These are phyloP conservation scores for Heliothis virescens DNA, from an alignment of 1,140 invertebrate genomes.

Conservation along the genomic window DNA sequence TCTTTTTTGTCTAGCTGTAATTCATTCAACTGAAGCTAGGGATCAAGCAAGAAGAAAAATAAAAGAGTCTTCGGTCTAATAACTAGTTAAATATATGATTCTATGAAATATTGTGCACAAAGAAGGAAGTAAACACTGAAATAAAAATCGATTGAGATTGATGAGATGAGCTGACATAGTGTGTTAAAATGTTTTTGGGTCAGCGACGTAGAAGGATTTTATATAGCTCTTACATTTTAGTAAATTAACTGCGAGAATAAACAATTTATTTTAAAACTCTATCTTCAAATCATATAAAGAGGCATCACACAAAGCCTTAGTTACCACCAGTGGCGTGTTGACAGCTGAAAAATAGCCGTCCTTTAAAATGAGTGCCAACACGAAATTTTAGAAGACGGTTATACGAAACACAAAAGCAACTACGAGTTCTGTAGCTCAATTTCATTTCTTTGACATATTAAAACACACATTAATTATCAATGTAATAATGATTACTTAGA, in stretches of 20 bases:
- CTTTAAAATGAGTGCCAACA: slow-evolving; percentile 3
- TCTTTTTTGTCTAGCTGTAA: too few species aligned
- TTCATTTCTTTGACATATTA: background rate
- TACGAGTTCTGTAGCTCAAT: background rate
- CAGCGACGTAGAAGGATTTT: too few species aligned
- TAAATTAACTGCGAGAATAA: background rate
- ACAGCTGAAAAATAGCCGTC: slow-evolving; percentile 22
- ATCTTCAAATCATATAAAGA: background rate
- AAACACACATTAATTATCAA: too few species aligned
- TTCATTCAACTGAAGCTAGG: too few species aligned
- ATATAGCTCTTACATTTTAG: background rate
- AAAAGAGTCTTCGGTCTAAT: too few species aligned
- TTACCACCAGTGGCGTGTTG: slow-evolving; percentile 11
- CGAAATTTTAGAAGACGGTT: slow-evolving; percentile 1
- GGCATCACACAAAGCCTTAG: background rate
- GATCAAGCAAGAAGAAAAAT: too few species aligned
- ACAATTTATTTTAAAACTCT: background rate
- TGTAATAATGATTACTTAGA: too few species aligned
- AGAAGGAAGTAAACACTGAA: slow-evolving; percentile 4
- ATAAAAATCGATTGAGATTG: background rate
- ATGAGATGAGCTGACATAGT: background rate
- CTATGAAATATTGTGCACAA: background rate
- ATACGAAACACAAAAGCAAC: too few species aligned
- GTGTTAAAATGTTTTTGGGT: background rate
- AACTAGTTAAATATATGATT: background rate